Base-by-base conservation (phyloP, 2,113 vertebrate species). In the Gallinago undulata region DNA sequence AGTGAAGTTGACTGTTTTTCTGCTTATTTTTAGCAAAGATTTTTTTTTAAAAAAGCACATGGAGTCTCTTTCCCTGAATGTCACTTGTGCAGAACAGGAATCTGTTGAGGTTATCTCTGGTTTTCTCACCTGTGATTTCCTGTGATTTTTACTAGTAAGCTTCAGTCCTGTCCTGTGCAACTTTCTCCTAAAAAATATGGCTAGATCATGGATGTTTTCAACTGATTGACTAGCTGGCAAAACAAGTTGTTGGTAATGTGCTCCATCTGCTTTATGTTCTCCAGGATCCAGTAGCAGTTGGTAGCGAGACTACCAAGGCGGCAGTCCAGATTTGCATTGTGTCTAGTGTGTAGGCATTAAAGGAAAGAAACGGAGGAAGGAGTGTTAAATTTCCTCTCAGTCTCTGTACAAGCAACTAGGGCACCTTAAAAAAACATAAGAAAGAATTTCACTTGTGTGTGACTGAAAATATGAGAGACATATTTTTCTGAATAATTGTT, bases 191-290 rank as follows among this genome's bases (percentile, higher is more conserved):
- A 90, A 82, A 95, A 87, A n/a, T 53, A 63, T 81, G 53, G 23
- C 35, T 81, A 22, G 37, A 48, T 91, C 91, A 76, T 50, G 87
- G 79, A 35, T 93, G 75, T 63, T 87, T 96, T 89, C 51, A 95
- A 56, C 39, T 85, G 74, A 97, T 28, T 96, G 87, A 92, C 56
- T 86, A 60, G 87, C 93, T 96, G 86, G 86, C 92, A 95, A 78
- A 87, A 93, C 43, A 92, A 68, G 31, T 85, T 90, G 77, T 74
- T 83, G 73, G 84, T 89, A 95, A 96, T 68, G 59, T 50, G 77
- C 80, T 81, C 88, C 90, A 96, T 97, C 92, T 97, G 95, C 88
- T 96, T 97, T 70, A 35, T 86, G 88, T 87, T 97, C 97, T 94
- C 66, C 85, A 84, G 48, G 93, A 94, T 95, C 87, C 92, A 97